A percentile compares a stretch with the other conserved stretches of the same genome.
These are phyloP conservation scores for Caenorhabditis remanei DNA, from an alignment of 1,140 invertebrate species.

Conservation along the genomic window DNA sequence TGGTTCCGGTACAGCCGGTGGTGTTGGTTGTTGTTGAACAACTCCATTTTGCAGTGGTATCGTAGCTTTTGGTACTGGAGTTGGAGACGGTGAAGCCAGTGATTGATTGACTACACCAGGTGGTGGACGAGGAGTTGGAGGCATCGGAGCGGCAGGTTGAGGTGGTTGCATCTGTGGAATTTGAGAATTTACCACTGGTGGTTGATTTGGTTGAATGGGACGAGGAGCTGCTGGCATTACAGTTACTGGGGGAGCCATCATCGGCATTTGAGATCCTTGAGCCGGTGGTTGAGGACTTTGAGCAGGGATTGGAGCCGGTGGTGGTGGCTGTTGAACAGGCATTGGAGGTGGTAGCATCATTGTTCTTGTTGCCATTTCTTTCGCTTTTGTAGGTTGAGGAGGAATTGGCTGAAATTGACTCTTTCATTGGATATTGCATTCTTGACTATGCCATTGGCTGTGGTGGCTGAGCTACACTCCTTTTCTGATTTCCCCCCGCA, in stretches of 20 bases:
- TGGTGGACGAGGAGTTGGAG: no score
- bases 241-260: no score
- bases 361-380: neutral
- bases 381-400: neutral
- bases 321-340: neutral
- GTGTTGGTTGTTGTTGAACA: neutral
- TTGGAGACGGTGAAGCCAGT: neutral
- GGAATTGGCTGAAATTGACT: neutral
- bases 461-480: neutral
- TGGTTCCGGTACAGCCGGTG: neutral
- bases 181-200: no score
- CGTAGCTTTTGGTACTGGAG: no score
- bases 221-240: neutral
- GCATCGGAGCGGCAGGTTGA: no score
- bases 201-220: neutral
- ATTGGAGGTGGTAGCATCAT: conserved; percentile 12
- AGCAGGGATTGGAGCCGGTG: neutral
- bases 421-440: neutral
- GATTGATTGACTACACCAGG: neutral
- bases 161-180: no score
- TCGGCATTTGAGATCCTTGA: neutral
- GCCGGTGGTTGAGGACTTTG: neutral
- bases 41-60: no score
- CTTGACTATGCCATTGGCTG: neutral
- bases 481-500: neutral